Base-by-base conservation (phyloP, 2,113 vertebrate species). In the Anoura caudifer region DNA sequence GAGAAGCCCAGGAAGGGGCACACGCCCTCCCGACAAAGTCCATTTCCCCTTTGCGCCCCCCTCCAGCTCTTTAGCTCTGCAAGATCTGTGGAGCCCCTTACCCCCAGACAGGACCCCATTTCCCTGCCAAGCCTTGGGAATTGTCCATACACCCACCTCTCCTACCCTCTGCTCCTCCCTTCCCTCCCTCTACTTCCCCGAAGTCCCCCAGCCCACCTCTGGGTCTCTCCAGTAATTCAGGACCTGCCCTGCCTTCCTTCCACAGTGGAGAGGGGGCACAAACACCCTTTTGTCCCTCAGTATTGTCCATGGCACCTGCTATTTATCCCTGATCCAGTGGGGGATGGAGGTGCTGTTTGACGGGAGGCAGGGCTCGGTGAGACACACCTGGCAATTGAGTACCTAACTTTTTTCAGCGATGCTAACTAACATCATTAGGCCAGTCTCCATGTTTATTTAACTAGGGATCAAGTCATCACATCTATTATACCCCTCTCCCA, bases 381-480 rank as follows among this genome's bases (percentile, higher is more conserved):
- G 96, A 97, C 97, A 93, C 90, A 65, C 94, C 96, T 90, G 41
- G 43, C 83, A 52, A 86, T 0, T 63, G 67, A 82, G 96, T 97
- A 73, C 97, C 84, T 96, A 97, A 97, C 97, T 97, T 90, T 94
- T 94, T 90, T 97, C 95, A 43, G 38, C 85, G 47, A 90, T 7
- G 50, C 93, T 99, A 98, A 98, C 93, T 98, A 59, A 26, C 98
- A 98, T 98, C 97, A 97, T 89, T 45, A 13, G 0, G 63, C 70
- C 75, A 67, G 63, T 19, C 89, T 94, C 81, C 61, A 81, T 98
- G 97, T 98, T 98, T 98, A 97, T 97, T 98, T 96, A 97, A 97
- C 97, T 95, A 92, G 97, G 95, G 98, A 97, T 98, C 98, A 97
- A 97, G 97, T 95, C 96, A 7, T 83, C 90, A 91, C 33, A 4